phyloP scores from a whole-genome alignment of 2,888 invertebrate genomes.

The Andrena praecox region DNA sequence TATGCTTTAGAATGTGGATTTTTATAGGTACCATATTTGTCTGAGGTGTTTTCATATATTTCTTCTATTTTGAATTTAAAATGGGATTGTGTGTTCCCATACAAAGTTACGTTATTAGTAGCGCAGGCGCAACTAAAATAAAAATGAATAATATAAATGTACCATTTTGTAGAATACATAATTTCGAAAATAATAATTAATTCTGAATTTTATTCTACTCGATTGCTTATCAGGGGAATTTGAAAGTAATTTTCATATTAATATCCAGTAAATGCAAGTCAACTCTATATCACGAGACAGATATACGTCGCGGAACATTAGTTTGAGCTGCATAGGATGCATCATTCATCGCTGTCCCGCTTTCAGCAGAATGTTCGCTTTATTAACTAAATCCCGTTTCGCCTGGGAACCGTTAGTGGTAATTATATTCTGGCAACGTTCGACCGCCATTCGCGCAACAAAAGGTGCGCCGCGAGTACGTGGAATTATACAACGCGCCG shows the following conservation, averaged over 20 bases:
- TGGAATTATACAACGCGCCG: constrained; percentile 25
- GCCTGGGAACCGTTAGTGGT: constrained; percentile 77
- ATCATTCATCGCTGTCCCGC: constrained; percentile 1
- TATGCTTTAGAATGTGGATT: background rate
- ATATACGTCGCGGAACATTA: background rate
- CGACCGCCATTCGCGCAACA: constrained; percentile 66
- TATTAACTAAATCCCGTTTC: constrained; percentile 57
- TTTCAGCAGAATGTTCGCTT: constrained; percentile 30
- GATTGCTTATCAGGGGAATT: background rate
- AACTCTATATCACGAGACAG: background rate
- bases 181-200: background rate
- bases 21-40: background rate
- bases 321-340: background rate
- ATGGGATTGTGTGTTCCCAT: too few species aligned
- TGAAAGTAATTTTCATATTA: background rate
- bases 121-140: too few species aligned
- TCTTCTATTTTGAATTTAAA: background rate
- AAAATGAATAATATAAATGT: too few species aligned
- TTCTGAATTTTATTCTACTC: background rate
- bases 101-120: too few species aligned
- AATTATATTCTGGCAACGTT: constrained; percentile 76
- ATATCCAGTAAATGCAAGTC: background rate
- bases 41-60: background rate
- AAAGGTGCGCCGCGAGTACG: constrained; percentile 36
- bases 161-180: background rate